A percentile compares a stretch with the other conserved stretches of the same genome.
Evolutionary conservation across 2,888 invertebrate species (phyloP).

Genomic region (Oxycera nigricornis): DNA sequence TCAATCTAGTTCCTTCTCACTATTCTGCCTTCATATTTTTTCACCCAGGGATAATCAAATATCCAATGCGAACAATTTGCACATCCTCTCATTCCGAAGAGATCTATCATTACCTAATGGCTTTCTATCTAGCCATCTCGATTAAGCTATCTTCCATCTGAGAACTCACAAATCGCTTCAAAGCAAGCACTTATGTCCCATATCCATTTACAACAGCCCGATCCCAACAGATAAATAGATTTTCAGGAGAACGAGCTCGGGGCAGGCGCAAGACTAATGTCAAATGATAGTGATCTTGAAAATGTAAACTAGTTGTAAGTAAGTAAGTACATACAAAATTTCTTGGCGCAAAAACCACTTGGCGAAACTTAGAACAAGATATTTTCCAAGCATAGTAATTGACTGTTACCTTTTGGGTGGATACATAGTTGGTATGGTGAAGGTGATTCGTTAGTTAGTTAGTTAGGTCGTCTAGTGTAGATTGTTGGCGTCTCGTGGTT

Average conservation of each 20-base stretch:
- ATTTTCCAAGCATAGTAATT: no score
- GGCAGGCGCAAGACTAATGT: slow-evolving; percentile 29
- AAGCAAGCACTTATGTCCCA: neutral
- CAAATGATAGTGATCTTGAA: slow-evolving; percentile 30
- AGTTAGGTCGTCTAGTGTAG: neutral
- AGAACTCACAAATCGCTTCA: slow-evolving; percentile 15
- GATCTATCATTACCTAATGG: slow-evolving; percentile 18
- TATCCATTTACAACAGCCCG: neutral
- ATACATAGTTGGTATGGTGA: neutral
- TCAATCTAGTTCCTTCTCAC: no score
- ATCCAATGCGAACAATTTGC: neutral
- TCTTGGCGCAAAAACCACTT: no score
- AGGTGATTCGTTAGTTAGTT: neutral
- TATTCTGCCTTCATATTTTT: no score
- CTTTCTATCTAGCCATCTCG: neutral
- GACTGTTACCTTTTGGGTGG: neutral
- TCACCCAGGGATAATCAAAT: no score
- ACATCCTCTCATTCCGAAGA: neutral
- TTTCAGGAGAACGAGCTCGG: neutral
- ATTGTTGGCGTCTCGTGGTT: neutral
- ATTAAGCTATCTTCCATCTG: slow-evolving; percentile 14
- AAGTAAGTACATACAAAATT: no score
- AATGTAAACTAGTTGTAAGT: slow-evolving; percentile 32
- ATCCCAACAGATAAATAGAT: neutral
- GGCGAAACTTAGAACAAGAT: no score